These are phyloP conservation scores for Sebastes alutus DNA, from an alignment of 2,797 vertebrate species.

Conservation along the genomic window DNA sequence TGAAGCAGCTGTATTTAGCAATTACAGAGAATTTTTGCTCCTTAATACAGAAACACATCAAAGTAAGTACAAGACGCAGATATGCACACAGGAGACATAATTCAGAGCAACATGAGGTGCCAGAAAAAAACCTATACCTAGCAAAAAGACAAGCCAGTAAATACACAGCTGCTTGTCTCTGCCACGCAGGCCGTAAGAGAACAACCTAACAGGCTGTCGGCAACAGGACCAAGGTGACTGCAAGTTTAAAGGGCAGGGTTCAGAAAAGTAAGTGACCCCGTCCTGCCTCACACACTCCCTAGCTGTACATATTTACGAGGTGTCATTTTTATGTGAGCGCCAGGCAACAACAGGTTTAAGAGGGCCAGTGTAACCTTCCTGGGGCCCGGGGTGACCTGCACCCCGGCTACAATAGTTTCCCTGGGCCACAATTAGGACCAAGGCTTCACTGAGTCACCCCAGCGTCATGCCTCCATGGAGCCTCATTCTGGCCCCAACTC, in stretches of 20 bases:
- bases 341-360: slow-evolving; percentile 85
- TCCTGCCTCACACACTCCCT: slow-evolving; percentile 64
- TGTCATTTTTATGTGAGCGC: slow-evolving; percentile 84
- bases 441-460: slow-evolving; percentile 70
- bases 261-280: slow-evolving; percentile 66
- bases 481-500: slow-evolving; percentile 17
- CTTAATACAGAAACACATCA: background rate
- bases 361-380: slow-evolving; percentile 79
- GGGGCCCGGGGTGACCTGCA: slow-evolving; percentile 73
- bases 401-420: slow-evolving; percentile 67
- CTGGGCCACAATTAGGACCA: slow-evolving; percentile 79
- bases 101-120: slow-evolving; percentile 6
- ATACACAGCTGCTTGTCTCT: slow-evolving; percentile 30
- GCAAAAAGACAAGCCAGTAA: slow-evolving; percentile 13
- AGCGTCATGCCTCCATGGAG: slow-evolving; percentile 50
- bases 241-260: slow-evolving; percentile 78
- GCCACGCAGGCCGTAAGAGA: slow-evolving; percentile 33
- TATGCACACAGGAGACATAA: background rate
- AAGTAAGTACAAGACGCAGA: background rate
- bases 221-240: slow-evolving; percentile 66
- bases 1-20: background rate
- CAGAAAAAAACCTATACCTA: background rate
- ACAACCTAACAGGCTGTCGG: slow-evolving; percentile 52
- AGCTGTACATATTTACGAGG: slow-evolving; percentile 81
- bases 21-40: background rate